Evolutionary conservation across 2,888 invertebrate genomes (phyloP), one percentile per base, ranked within the genome.

Genomic region (Poecilus cupreus): DNA sequence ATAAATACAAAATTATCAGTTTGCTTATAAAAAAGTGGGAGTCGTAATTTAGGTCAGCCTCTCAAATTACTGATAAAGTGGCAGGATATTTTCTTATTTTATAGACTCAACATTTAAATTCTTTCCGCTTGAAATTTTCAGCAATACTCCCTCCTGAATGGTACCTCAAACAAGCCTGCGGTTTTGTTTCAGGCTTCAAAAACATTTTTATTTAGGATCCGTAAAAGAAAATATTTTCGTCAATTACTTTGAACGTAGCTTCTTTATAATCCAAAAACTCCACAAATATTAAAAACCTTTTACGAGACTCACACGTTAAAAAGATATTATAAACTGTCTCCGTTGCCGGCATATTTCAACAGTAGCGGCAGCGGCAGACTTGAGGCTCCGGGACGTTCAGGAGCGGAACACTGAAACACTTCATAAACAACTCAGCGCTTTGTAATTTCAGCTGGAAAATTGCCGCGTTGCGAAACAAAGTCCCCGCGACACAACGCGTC

Each of bases 381-480:
- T n/a, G n/a, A n/a, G n/a, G n/a, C n/a, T n/a, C n/a, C n/a, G n/a
- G 13, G 20, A 57, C 24, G 26, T 20, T 3, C 11, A 32, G 39
- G 11, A 22, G 72, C 13, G 8, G 72, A 72, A 72, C 32, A 32
- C 32, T 32, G 22, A n/a, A 43, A 43, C 46, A 72, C 72, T 72
- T 72, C 72, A 72, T 72, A 72, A 72, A 72, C 72, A 72, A 72
- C 72, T 72, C 72, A 43, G n/a, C 72, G 46, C 72, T 72, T 72
- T 72, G 72, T 72, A 72, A 43, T 72, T 46, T 72, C 72, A 72
- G 43, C 46, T 72, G 72, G 72, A 72, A 72, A 72, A 72, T 46
- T 72, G 72, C 72, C 46, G 46, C 72, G 72, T 46, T 72, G 72
- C 72, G 24, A 72, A 72, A 72, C 72, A 72, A 72, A 72, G 72